Percentiles rank a stretch among this genome's conserved stretches.
phyloP scores from a whole-genome alignment of 2,113 vertebrate genomes.

The Trochalopteron elliotii region DNA sequence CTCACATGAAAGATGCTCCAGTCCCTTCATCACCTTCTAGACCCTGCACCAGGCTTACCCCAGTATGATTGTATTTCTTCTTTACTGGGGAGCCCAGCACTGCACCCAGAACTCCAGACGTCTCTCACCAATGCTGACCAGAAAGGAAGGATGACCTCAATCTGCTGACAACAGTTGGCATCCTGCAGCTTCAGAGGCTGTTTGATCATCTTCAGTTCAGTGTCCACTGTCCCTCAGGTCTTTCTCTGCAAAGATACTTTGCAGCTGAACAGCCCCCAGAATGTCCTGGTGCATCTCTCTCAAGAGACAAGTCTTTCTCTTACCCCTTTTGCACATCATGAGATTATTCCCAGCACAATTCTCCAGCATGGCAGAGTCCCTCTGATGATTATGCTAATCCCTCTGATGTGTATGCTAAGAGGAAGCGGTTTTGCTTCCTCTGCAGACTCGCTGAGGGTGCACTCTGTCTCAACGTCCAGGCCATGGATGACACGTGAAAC shows the following conservation, averaged over 20 bases:
- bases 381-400: not conserved
- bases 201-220: not conserved
- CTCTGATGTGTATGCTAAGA: not conserved
- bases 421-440: not conserved
- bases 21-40: not conserved
- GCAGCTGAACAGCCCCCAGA: not conserved
- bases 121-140: not conserved
- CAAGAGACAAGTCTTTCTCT: not conserved
- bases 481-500: accelerated
- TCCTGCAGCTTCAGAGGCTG: not conserved
- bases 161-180: not conserved
- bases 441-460: not conserved
- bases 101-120: not conserved
- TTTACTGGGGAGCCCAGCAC: not conserved
- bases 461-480: not conserved
- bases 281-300: not conserved
- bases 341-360: not conserved
- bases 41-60: not conserved
- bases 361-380: not conserved
- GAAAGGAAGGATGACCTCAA: not conserved
- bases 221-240: not conserved
- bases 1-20: not conserved
- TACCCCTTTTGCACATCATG: not conserved
- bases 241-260: not conserved
- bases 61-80: not conserved